Evolutionary conservation across 1,140 invertebrate species (phyloP).

Genomic region (Chironomus striatipennis): DNA sequence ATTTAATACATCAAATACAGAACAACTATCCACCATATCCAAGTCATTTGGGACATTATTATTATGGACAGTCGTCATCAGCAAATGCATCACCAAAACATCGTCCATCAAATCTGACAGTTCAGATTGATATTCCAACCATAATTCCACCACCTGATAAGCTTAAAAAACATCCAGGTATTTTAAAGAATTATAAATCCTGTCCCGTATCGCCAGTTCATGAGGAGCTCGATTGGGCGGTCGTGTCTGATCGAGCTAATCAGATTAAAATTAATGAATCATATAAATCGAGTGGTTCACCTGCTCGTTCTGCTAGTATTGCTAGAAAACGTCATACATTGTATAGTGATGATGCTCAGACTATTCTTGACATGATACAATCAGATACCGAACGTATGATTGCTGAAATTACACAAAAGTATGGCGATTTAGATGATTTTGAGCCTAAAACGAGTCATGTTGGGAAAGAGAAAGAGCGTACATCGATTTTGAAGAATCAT

Average conservation of each 20-base stretch:
- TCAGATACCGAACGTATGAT: constrained; percentile 54
- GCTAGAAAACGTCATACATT: constrained; percentile 36
- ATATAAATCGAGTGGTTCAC: background rate
- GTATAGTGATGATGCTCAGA: constrained; percentile 46
- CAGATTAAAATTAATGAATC: constrained; percentile 26
- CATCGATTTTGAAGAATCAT: constrained; percentile 29
- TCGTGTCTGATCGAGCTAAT: constrained; percentile 34
- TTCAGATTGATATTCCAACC: background rate
- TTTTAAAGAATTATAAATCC: constrained; percentile 58
- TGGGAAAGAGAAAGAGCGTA: constrained; percentile 34
- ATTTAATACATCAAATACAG: constrained; percentile 39
- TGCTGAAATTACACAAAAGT: constrained; percentile 50
- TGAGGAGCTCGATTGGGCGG: constrained; percentile 55
- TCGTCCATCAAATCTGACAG: constrained; percentile 2
- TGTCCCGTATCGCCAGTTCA: constrained; percentile 58
- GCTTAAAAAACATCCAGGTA: constrained; percentile 43
- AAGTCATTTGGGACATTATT: constrained; percentile 38
- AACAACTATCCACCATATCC: constrained; percentile 41
- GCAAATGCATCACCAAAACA: constrained; percentile 25
- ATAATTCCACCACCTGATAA: constrained; percentile 26
- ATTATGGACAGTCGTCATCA: constrained; percentile 30
- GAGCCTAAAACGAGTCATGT: constrained; percentile 32
- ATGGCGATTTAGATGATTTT: constrained; percentile 49
- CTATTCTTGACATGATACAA: constrained; percentile 50
- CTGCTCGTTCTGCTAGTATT: constrained; percentile 29